These are phyloP conservation scores for Diabrotica virgifera DNA, from an alignment of 1,140 invertebrate genomes.

Conservation along the genomic window DNA sequence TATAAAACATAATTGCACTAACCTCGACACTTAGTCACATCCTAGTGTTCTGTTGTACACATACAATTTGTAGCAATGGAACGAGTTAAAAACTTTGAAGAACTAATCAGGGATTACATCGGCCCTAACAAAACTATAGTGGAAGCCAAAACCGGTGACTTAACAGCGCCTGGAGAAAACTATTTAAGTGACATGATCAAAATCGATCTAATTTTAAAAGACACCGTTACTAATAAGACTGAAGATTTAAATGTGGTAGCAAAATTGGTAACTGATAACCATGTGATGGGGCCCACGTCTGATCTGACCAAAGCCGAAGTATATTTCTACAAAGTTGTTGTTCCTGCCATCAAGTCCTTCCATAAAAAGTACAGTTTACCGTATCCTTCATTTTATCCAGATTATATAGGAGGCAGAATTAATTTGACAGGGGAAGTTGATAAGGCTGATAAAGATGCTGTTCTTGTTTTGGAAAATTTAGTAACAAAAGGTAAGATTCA, in stretches of 20 bases:
- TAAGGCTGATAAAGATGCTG: slow-evolving; percentile 13
- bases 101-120: neutral
- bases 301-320: slow-evolving; percentile 8
- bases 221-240: neutral
- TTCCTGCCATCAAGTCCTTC: slow-evolving; percentile 13
- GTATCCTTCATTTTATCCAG: slow-evolving; percentile 14
- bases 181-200: slow-evolving; percentile 10
- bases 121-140: neutral
- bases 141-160: neutral
- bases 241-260: slow-evolving; percentile 12
- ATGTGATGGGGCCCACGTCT: neutral
- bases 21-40: neutral
- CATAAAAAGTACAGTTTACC: neutral
- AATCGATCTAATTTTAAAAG: slow-evolving; percentile 4
- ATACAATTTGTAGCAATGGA: neutral
- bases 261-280: slow-evolving; percentile 4
- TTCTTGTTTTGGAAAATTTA: slow-evolving; percentile 21
- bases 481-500: no score
- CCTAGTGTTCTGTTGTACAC: neutral
- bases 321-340: slow-evolving; percentile 13
- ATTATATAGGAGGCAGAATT: slow-evolving; percentile 17
- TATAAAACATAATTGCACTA: no score
- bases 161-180: neutral
- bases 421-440: slow-evolving; percentile 9
- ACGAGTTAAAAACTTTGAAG: slow-evolving; percentile 1